Evolutionary conservation across 1,140 invertebrate species (phyloP).

Genomic region (Brachionus asplanchnoidis): DNA sequence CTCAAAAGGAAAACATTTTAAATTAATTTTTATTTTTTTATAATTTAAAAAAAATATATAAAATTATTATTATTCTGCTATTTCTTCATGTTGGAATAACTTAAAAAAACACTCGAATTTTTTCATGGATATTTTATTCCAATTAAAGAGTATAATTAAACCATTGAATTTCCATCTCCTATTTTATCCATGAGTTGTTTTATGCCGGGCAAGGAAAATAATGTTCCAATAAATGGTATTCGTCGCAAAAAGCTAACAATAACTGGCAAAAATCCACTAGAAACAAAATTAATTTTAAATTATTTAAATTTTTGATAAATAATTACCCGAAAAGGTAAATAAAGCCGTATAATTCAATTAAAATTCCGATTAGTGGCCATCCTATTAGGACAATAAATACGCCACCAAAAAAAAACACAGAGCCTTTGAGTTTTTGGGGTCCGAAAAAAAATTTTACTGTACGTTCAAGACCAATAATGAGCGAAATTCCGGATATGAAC

Average conservation of each 20-base stretch:
- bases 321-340: conserved; percentile 63
- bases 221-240: conserved; percentile 63
- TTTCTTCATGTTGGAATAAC: neutral
- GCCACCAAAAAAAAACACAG: conserved; percentile 85
- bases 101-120: neutral
- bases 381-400: conserved; percentile 88
- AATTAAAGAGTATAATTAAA: neutral
- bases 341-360: conserved; percentile 77
- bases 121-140: neutral
- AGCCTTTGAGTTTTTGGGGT: conserved; percentile 87
- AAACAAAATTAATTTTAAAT: conserved; percentile 33
- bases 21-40: neutral
- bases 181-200: conserved; percentile 56
- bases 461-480: conserved; percentile 89
- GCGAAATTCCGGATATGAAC: conserved; percentile 86
- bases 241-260: conserved; percentile 65
- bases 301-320: neutral
- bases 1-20: neutral
- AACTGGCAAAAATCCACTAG: conserved; percentile 66
- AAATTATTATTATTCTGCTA: neutral
- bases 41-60: neutral
- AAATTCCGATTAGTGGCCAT: conserved; percentile 91
- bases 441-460: conserved; percentile 98
- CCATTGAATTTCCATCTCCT: conserved; percentile 39
- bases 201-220: conserved; percentile 64